Evolutionary conservation across 1,140 invertebrate species (phyloP), one percentile per base, ranked within the genome.

Genomic region (Aricia agestis): DNA sequence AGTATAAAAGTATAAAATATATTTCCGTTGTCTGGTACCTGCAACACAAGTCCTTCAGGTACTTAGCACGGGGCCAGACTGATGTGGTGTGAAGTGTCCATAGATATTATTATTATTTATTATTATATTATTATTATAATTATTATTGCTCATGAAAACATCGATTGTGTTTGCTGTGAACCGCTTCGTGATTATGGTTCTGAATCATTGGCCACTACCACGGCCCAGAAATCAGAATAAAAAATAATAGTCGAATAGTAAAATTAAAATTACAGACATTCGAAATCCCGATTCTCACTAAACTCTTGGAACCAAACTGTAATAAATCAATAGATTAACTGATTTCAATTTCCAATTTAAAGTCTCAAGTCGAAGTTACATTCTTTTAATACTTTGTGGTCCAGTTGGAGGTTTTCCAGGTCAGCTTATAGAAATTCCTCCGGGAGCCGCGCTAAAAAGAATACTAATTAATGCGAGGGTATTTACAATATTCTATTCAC

Each of bases 391-490:
- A 19, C 59, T 63, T 63, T 63, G 59, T 19, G 59, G 19, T 19
- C 59, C 59, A 63, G 19, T 63, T 63, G 59, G 18, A 19, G 59
- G 19, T 18, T 63, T 19, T 63, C 59, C 59, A 63, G 59, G 59
- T 63, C 18, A 63, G 59, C 59, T 11, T 11, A 11, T 63, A 52
- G 18, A 36, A 36, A 19, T 19, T 17, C 19, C 59, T 10, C 19
- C 10, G 59, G 2, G 17, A 63, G 18, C 19, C 19, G 59, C 17
- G 19, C 59, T 63, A 3, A 63, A n/a, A 63, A 63, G 18, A 63
- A 63, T 63, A 25, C 59, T 63, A 19, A 63, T 63, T 63, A 63
- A 67, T 68, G 57, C 15, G 25, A 2, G 41, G 9, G 18, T 19
- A 31, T 57, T 31, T 68, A 52, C 45, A 52, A 52, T 52, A 52